These are phyloP conservation scores for Plecturocebus donacophilus DNA, from an alignment of 2,113 vertebrate genomes.

Conservation along the genomic window DNA sequence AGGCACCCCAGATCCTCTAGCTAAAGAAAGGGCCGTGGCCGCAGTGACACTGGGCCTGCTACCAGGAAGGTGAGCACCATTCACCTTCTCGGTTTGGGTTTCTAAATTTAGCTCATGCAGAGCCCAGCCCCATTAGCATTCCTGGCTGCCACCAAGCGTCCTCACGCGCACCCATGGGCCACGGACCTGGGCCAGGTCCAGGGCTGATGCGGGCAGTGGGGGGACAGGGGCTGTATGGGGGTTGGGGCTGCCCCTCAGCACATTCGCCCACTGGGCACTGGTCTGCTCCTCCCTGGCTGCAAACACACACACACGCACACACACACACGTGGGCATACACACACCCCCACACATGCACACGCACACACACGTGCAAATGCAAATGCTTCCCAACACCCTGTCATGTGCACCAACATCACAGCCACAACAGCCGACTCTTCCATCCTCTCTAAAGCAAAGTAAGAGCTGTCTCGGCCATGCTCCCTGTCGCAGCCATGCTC, in stretches of 20 bases:
- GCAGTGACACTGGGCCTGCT: neutral
- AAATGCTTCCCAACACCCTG: slow-evolving; percentile 52
- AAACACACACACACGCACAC: neutral
- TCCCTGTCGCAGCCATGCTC: neutral
- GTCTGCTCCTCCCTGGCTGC: neutral
- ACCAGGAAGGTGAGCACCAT: slow-evolving; percentile 75
- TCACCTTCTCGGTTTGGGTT: slow-evolving; percentile 79
- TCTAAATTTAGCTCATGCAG: slow-evolving; percentile 80
- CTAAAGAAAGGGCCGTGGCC: neutral
- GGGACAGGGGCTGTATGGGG: neutral
- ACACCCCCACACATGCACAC: neutral
- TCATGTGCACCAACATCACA: neutral
- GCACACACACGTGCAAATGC: too few relatives aligned
- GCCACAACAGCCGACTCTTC: slow-evolving; percentile 75
- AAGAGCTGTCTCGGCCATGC: slow-evolving; percentile 15
- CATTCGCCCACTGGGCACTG: neutral
- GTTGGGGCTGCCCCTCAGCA: neutral
- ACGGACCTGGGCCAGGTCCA: neutral
- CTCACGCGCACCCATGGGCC: slow-evolving; percentile 54
- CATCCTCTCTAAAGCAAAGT: slow-evolving; percentile 59
- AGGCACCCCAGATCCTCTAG: neutral
- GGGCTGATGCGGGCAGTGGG: neutral
- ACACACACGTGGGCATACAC: fast-evolving
- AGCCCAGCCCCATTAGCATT: slow-evolving; percentile 75
- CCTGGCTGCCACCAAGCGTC: slow-evolving; percentile 59